Evolutionary conservation across 2,113 vertebrate species (phyloP).

Genomic region (Proterorhinus semilunaris): DNA sequence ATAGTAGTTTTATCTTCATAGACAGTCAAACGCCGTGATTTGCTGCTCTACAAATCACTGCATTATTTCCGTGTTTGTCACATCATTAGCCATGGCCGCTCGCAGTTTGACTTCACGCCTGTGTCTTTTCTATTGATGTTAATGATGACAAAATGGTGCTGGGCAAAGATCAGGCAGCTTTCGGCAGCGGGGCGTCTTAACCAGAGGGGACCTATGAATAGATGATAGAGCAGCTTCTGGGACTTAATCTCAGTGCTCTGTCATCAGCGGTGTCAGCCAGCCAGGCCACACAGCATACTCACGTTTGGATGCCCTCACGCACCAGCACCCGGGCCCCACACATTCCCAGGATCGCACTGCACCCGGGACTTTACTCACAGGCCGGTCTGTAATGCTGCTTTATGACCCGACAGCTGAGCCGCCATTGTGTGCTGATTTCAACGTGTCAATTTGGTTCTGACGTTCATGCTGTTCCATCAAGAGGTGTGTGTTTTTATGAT

Average conservation of each 20-base stretch:
- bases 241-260: constrained; percentile 54
- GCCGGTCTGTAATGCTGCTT: constrained; percentile 40
- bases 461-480: constrained; percentile 16
- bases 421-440: constrained; percentile 9
- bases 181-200: constrained; percentile 50
- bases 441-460: constrained; percentile 21
- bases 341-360: constrained; percentile 50
- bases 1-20: too few relatives aligned
- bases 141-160: constrained; percentile 56
- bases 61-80: constrained; percentile 48
- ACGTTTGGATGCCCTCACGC: neutral
- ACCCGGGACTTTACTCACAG: constrained; percentile 34
- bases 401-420: constrained; percentile 50
- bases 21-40: constrained; percentile 10
- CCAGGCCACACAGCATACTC: constrained; percentile 34
- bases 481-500: constrained; percentile 4
- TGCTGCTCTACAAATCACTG: constrained; percentile 41
- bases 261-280: constrained; percentile 55
- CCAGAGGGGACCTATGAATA: constrained; percentile 55
- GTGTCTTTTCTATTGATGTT: constrained; percentile 34
- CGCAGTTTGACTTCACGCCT: constrained; percentile 40
- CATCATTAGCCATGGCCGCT: constrained; percentile 27
- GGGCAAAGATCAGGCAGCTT: constrained; percentile 48
- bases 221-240: constrained; percentile 41
- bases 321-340: constrained; percentile 52